phyloP scores from a whole-genome alignment of 2,797 vertebrate species.

The Meda fulgida region DNA sequence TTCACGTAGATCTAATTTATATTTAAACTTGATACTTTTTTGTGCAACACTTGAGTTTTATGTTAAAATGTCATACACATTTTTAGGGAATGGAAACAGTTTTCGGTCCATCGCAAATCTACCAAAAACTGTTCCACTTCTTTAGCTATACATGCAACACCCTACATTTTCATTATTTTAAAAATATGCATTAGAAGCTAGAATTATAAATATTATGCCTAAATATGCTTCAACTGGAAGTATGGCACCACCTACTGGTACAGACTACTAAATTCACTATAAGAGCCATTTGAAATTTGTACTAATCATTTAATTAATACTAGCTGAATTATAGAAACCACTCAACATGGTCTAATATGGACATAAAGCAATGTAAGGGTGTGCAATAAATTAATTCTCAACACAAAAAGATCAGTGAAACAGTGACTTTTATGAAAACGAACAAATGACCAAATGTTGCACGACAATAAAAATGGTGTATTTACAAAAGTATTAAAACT shows the following conservation, averaged over 20 bases:
- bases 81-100: background rate
- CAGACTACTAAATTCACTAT: constrained; percentile 69
- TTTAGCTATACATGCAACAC: background rate
- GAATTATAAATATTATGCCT: background rate
- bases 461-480: constrained; percentile 21
- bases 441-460: constrained; percentile 22
- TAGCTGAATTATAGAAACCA: too few relatives aligned
- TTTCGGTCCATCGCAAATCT: background rate
- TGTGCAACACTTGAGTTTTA: too few relatives aligned
- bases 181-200: background rate
- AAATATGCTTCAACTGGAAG: constrained; percentile 54
- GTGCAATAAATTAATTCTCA: background rate
- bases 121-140: background rate
- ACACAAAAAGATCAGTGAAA: background rate
- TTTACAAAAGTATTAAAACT: constrained; percentile 34
- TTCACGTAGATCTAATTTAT: too few relatives aligned
- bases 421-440: constrained; percentile 27
- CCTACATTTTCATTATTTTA: background rate
- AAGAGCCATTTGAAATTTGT: constrained; percentile 46
- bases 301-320: background rate
- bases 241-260: constrained; percentile 73
- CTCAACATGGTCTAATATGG: background rate
- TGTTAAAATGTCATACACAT: too few relatives aligned
- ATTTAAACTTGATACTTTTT: too few relatives aligned
- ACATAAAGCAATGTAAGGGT: constrained; percentile 58